Evolutionary conservation across 2,888 invertebrate species (phyloP).

Genomic region (Diloba caeruleocephala): DNA sequence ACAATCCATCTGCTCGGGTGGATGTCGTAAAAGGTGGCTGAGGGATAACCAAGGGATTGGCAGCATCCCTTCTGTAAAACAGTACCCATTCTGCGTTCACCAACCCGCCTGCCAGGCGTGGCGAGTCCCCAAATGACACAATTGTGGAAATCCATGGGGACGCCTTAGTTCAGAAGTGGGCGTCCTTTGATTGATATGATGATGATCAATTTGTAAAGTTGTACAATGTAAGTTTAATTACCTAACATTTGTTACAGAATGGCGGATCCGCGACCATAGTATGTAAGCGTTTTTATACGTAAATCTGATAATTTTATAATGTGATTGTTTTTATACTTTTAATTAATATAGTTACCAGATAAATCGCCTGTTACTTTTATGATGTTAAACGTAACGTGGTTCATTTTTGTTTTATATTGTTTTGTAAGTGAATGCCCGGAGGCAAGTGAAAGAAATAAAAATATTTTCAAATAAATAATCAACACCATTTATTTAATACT

Average conservation of each 20-base stretch:
- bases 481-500: constrained; percentile 85
- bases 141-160: no score
- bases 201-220: no score
- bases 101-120: no score
- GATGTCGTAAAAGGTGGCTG: no score
- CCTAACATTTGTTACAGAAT: constrained; percentile 73
- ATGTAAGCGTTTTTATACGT: constrained; percentile 49
- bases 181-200: no score
- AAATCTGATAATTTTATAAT: constrained; percentile 52
- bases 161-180: no score
- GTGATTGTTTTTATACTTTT: constrained; percentile 48
- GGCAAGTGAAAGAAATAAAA: constrained; percentile 39
- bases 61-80: no score
- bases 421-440: constrained; percentile 16
- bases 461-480: constrained; percentile 67
- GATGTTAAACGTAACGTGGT: constrained; percentile 25
- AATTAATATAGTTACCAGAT: constrained; percentile 34
- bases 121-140: no score
- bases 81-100: no score
- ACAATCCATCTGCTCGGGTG: no score
- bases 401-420: constrained; percentile 28
- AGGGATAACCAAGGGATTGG: no score
- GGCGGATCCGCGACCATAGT: constrained; percentile 78
- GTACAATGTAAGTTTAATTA: constrained; percentile 73
- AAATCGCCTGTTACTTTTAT: constrained; percentile 9